These are phyloP conservation scores for Scortum barcoo DNA, from an alignment of 2,113 vertebrate genomes.

Conservation along the genomic window DNA sequence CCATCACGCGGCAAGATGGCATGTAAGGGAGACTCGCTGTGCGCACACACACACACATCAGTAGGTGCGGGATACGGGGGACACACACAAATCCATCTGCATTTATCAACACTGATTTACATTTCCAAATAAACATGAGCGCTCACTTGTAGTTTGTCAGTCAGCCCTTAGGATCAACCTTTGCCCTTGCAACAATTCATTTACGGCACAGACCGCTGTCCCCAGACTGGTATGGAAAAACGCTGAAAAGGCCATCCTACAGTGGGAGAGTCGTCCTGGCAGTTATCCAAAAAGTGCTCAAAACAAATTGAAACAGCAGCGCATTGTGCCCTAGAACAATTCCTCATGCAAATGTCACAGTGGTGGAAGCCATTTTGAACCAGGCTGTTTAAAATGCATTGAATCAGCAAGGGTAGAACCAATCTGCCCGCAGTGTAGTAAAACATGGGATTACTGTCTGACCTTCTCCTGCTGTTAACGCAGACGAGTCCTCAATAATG, in stretches of 20 bases:
- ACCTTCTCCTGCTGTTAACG: conserved; percentile 73
- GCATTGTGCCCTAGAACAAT: conserved; percentile 69
- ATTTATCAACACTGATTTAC: conserved; percentile 31
- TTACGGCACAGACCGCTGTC: not conserved
- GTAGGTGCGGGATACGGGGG: not conserved
- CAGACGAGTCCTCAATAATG: conserved; percentile 61
- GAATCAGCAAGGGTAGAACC: conserved; percentile 78
- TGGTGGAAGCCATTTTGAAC: conserved; percentile 76
- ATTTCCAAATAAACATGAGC: conserved; percentile 34
- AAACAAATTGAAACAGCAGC: conserved; percentile 67
- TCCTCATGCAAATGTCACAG: conserved; percentile 79
- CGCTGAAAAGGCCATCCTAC: conserved; percentile 19
- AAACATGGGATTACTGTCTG: conserved; percentile 81
- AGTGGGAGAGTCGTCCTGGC: conserved; percentile 47
- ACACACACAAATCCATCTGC: not conserved
- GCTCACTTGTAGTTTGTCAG: not conserved
- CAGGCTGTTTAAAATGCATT: conserved; percentile 84
- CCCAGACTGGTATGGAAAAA: conserved; percentile 5
- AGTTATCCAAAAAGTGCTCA: conserved; percentile 43
- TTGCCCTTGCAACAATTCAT: conserved; percentile 12
- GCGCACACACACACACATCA: conserved; percentile 25
- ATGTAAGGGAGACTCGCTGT: conserved; percentile 87
- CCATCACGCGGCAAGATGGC: conserved; percentile 96
- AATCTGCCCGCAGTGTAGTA: conserved; percentile 77
- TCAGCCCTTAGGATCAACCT: conserved; percentile 20